Evolutionary conservation across 2,797 vertebrate species (phyloP).

Genomic region (Hippoglossus hippoglossus): DNA sequence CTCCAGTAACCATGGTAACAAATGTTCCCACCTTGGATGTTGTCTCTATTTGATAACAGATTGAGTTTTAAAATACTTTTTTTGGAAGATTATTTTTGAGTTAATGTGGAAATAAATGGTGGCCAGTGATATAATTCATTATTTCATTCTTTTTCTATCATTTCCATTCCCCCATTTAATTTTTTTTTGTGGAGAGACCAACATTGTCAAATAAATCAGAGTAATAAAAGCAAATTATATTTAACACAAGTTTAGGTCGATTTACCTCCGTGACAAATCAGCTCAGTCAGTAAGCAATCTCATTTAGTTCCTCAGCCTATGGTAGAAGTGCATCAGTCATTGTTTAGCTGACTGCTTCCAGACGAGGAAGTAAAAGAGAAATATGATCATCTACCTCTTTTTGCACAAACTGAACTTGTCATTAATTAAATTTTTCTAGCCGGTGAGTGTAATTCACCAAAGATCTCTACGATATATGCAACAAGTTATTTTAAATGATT

Average conservation of each 20-base stretch:
- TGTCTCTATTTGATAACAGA: neutral
- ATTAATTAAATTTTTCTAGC: constrained; percentile 65
- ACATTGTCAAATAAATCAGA: constrained; percentile 13
- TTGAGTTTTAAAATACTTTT: neutral
- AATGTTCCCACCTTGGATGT: constrained; percentile 27
- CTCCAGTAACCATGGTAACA: constrained; percentile 69
- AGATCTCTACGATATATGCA: neutral
- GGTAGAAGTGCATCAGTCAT: constrained; percentile 69
- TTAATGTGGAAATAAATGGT: neutral
- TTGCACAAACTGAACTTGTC: constrained; percentile 51
- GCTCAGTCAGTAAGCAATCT: constrained; percentile 43
- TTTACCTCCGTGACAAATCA: constrained; percentile 68
- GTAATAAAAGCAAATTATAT: constrained; percentile 37
- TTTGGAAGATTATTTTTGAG: neutral
- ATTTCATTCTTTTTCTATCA: neutral
- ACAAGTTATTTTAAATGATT: constrained; percentile 41
- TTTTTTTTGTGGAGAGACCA: constrained; percentile 1
- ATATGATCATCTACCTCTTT: constrained; percentile 69
- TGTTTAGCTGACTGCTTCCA: constrained; percentile 68
- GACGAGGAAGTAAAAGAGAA: constrained; percentile 68
- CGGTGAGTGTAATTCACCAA: constrained; percentile 32
- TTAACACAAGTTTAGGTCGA: constrained; percentile 31
- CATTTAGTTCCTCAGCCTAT: constrained; percentile 45
- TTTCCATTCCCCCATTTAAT: neutral
- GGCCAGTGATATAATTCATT: neutral